phyloP scores from a whole-genome alignment of 2,888 invertebrate genomes.

The Alcis repandata region DNA sequence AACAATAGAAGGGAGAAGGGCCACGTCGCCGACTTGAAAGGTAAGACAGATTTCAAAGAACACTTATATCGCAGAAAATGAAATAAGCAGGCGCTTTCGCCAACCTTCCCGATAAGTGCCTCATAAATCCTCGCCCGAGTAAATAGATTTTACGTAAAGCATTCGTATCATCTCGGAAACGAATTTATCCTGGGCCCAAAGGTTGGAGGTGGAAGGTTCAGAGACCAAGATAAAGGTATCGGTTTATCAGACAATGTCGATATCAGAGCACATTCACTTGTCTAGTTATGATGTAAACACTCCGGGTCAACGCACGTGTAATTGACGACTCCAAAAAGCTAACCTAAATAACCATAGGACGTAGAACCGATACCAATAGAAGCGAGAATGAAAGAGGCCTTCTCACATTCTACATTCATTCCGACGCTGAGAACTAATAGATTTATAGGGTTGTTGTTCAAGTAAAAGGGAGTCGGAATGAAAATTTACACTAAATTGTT shows the following conservation, averaged over 20 bases:
- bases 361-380: slow-evolving; percentile 61
- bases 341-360: slow-evolving; percentile 67
- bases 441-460: slow-evolving; percentile 38
- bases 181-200: slow-evolving; percentile 38
- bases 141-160: slow-evolving; percentile 40
- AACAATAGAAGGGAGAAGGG: slow-evolving; percentile 22
- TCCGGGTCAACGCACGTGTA: slow-evolving; percentile 68
- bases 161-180: slow-evolving; percentile 30
- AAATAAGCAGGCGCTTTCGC: slow-evolving; percentile 40
- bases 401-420: slow-evolving; percentile 45
- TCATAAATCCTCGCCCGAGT: slow-evolving; percentile 41
- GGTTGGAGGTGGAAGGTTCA: slow-evolving; percentile 37
- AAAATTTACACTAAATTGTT: slow-evolving; percentile 26
- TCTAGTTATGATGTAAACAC: slow-evolving; percentile 53
- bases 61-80: slow-evolving; percentile 37
- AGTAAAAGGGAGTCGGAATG: slow-evolving; percentile 29
- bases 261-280: slow-evolving; percentile 12
- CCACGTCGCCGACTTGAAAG: slow-evolving; percentile 33
- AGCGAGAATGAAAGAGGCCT: slow-evolving; percentile 39
- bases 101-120: slow-evolving; percentile 42
- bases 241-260: slow-evolving; percentile 33
- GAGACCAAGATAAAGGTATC: slow-evolving; percentile 25
- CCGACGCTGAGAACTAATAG: slow-evolving; percentile 32
- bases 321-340: slow-evolving; percentile 67
- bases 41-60: slow-evolving; percentile 33